These are phyloP conservation scores for Biston betularia DNA, from an alignment of 2,888 invertebrate genomes.

Conservation along the genomic window DNA sequence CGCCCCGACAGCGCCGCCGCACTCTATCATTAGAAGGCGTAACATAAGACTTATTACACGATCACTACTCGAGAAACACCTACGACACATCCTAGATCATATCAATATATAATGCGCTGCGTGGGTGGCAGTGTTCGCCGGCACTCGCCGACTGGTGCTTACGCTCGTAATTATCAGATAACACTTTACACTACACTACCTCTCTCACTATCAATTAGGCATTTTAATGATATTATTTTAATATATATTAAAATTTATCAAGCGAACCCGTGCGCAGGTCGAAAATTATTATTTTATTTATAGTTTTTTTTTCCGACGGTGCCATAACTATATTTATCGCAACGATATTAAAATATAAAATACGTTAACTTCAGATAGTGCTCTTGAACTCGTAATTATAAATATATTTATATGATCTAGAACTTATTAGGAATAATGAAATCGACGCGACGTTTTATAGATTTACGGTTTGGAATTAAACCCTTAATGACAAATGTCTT, in stretches of 20 bases:
- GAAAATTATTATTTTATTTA: conserved; percentile 58
- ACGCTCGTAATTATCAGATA: conserved; percentile 69
- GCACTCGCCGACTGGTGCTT: conserved; percentile 61
- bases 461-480: conserved; percentile 50
- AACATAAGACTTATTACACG: conserved; percentile 84
- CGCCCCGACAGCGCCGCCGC: conserved; percentile 53
- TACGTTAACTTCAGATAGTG: conserved; percentile 52
- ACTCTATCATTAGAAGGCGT: conserved; percentile 77
- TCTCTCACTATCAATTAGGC: conserved; percentile 83
- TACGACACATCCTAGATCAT: conserved; percentile 86
- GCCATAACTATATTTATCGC: conserved; percentile 55
- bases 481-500: conserved; percentile 49
- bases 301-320: conserved; percentile 57
- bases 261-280: conserved; percentile 68
- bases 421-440: conserved; percentile 77
- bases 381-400: conserved; percentile 59
- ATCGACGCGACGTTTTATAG: conserved; percentile 59
- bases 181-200: conserved; percentile 79
- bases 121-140: conserved; percentile 71
- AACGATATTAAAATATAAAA: conserved; percentile 55
- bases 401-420: conserved; percentile 86
- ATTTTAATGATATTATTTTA: conserved; percentile 75
- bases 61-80: conserved; percentile 85
- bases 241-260: conserved; percentile 73
- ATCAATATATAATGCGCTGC: conserved; percentile 81